Conservation (phyloP, 1,140 invertebrate genomes). For the Atopsyche davidsoni region DNA sequence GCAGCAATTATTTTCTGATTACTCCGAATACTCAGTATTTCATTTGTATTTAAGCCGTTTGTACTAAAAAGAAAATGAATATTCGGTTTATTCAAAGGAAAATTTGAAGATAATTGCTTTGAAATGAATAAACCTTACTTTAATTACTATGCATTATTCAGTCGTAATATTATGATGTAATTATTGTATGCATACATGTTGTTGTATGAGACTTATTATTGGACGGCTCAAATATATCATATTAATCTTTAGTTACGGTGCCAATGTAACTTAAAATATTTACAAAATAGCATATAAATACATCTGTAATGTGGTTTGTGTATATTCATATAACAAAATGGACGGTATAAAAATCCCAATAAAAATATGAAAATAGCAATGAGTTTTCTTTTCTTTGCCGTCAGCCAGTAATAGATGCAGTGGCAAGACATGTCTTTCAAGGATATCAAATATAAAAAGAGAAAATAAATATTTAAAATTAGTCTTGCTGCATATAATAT, state of each 20-base stretch:
- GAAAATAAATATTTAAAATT: too few species aligned
- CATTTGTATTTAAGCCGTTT: not conserved
- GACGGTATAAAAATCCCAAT: slow-evolving; percentile 17
- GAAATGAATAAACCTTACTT: not conserved
- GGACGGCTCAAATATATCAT: slow-evolving; percentile 23
- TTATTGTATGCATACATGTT: slow-evolving; percentile 1
- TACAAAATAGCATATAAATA: slow-evolving; percentile 7
- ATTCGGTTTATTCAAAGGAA: not conserved
- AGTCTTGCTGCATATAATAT: too few species aligned
- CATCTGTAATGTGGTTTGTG: slow-evolving; percentile 19
- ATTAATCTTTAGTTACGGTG: slow-evolving; percentile 20
- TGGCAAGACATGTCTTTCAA: too few species aligned
- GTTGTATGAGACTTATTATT: slow-evolving; percentile 2
- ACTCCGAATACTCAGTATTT: too few species aligned
- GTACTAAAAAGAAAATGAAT: not conserved
- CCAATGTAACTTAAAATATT: slow-evolving; percentile 11
- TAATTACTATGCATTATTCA: not conserved
- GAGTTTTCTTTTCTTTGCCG: not conserved
- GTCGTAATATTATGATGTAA: not conserved
- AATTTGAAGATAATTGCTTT: not conserved
- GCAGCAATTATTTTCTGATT: too few species aligned
- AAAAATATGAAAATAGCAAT: slow-evolving; percentile 9
- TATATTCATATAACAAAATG: slow-evolving; percentile 23
- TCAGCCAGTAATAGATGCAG: too few species aligned
- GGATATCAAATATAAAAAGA: too few species aligned